phyloP scores from a whole-genome alignment of 2,113 vertebrate species.

The Stercorarius parasiticus region DNA sequence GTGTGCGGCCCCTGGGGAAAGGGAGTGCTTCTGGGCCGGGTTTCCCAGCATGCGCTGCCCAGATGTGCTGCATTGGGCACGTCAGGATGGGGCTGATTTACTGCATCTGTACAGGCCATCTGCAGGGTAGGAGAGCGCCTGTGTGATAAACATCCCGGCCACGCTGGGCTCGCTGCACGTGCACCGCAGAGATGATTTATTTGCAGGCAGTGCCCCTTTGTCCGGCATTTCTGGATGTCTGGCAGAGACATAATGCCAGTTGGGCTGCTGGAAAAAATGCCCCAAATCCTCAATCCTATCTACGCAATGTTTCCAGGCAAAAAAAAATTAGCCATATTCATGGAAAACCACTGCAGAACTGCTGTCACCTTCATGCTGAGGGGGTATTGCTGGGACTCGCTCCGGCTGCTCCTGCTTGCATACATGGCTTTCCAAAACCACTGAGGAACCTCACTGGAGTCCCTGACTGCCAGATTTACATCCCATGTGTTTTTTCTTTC shows the following conservation, averaged over 20 bases:
- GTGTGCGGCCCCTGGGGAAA: not conserved
- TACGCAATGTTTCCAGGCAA: not conserved
- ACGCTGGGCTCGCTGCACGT: not conserved
- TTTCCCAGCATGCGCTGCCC: conserved; percentile 39
- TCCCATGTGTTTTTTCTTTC: not conserved
- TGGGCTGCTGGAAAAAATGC: not conserved
- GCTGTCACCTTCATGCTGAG: not conserved
- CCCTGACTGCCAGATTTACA: not conserved
- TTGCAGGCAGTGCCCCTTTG: not conserved
- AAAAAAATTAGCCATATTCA: not conserved
- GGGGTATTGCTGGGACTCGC: not conserved
- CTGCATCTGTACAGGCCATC: conserved; percentile 41
- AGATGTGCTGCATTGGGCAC: conserved; percentile 10
- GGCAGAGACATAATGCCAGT: not conserved
- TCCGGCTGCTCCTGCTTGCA: not conserved
- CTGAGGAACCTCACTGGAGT: not conserved
- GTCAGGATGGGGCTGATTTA: conserved; percentile 55
- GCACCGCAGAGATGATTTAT: not conserved
- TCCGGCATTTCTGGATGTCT: not conserved
- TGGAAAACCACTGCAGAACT: not conserved
- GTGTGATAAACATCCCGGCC: conserved; percentile 5
- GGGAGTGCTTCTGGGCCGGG: not conserved
- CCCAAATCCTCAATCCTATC: not conserved
- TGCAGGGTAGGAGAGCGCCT: not conserved
- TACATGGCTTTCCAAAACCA: not conserved